A percentile compares a stretch with the other conserved stretches of the same genome.
phyloP scores from a whole-genome alignment of 2,888 invertebrate genomes.

The Spisula subtruncata region DNA sequence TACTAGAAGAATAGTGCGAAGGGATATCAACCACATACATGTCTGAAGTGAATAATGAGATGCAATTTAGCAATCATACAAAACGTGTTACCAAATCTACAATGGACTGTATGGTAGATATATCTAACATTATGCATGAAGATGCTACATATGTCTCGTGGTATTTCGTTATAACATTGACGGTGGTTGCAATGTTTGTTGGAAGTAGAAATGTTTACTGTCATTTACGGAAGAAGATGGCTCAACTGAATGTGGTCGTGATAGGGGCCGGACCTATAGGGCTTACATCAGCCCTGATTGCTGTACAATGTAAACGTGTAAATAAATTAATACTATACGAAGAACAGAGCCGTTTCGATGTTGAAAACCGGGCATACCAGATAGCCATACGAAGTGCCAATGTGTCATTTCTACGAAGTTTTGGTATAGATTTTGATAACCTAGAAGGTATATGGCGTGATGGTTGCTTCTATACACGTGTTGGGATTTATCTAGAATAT shows the following conservation, averaged over 20 bases:
- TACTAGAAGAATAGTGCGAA: too few species aligned
- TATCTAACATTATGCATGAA: conserved; percentile 36
- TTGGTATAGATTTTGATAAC: conserved; percentile 85
- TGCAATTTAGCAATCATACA: background rate
- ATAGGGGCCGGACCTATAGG: conserved; percentile 85
- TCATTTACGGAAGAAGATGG: conserved; percentile 76
- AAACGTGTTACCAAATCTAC: background rate
- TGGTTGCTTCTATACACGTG: conserved; percentile 82
- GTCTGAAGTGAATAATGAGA: background rate
- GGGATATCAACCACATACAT: background rate
- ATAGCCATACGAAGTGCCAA: conserved; percentile 82
- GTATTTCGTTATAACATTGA: conserved; percentile 79
- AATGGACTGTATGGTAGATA: conserved; percentile 39
- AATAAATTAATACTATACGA: conserved; percentile 82
- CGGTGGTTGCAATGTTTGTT: conserved; percentile 81
- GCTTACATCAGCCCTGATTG: conserved; percentile 81
- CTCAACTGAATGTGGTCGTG: conserved; percentile 81
- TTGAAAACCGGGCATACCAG: conserved; percentile 82
- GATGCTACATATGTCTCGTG: conserved; percentile 38
- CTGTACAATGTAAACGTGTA: conserved; percentile 77
- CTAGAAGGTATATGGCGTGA: conserved; percentile 85
- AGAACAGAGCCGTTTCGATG: conserved; percentile 76
- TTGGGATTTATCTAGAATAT: conserved; percentile 85
- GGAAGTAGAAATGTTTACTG: conserved; percentile 80
- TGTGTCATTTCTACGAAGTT: conserved; percentile 79